phyloP scores from a whole-genome alignment of 2,888 invertebrate species.

The Cremastobaeus sp. region DNA sequence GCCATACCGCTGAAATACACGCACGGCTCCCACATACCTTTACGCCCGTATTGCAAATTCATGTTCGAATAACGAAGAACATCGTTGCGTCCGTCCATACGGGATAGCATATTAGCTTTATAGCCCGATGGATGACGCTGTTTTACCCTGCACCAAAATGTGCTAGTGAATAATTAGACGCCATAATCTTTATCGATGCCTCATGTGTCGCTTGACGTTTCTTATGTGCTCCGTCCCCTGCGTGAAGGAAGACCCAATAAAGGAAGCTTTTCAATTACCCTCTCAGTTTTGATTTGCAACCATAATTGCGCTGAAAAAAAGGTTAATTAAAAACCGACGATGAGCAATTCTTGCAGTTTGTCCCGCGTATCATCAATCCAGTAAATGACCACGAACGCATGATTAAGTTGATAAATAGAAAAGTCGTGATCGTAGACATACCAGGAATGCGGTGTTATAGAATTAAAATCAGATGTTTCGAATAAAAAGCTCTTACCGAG shows the following conservation, averaged over 20 bases:
- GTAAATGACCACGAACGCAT: no score
- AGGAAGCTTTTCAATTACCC: no score
- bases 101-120: conserved; percentile 51
- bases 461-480: no score
- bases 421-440: no score
- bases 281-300: no score
- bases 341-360: no score
- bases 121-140: conserved; percentile 34
- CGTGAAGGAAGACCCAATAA: not conserved
- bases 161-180: conserved; percentile 36
- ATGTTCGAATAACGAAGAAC: conserved; percentile 56
- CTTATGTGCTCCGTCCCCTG: not conserved
- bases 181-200: conserved; percentile 32
- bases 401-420: no score
- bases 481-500: no score
- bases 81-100: conserved; percentile 51
- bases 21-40: conserved; percentile 48
- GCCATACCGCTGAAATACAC: conserved; percentile 46
- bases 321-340: no score
- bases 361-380: no score
- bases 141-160: conserved; percentile 27
- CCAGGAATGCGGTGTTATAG: no score
- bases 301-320: no score
- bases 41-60: conserved; percentile 55
- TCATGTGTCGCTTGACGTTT: conserved; percentile 19